phyloP scores from a whole-genome alignment of 2,797 vertebrate species.

The Acanthurus tractus region DNA sequence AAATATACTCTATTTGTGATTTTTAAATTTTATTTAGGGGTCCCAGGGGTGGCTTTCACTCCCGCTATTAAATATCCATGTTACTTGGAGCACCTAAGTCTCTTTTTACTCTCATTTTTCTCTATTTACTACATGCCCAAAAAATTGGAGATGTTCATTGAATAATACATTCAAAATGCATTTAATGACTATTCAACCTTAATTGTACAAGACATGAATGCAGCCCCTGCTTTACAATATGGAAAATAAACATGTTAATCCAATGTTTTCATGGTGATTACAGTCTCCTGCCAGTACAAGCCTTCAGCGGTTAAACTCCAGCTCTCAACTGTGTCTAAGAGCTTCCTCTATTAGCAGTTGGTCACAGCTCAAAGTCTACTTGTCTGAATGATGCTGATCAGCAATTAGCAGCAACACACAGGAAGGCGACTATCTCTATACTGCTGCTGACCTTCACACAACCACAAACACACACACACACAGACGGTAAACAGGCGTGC shows the following conservation, averaged over 20 bases:
- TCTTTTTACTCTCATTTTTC: too few relatives aligned
- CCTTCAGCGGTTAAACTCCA: slow-evolving; percentile 7
- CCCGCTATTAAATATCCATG: too few relatives aligned
- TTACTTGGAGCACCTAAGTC: too few relatives aligned
- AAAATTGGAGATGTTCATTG: neutral
- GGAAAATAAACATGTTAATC: neutral
- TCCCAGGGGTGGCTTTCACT: too few relatives aligned
- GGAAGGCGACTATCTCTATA: slow-evolving; percentile 30
- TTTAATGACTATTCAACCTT: slow-evolving; percentile 6
- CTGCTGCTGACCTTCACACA: slow-evolving; percentile 34
- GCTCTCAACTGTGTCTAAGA: slow-evolving; percentile 36
- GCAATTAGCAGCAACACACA: slow-evolving; percentile 54
- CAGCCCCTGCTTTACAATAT: slow-evolving; percentile 6
- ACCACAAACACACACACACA: slow-evolving; percentile 17
- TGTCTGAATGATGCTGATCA: slow-evolving; percentile 58
- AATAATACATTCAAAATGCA: slow-evolving; percentile 17
- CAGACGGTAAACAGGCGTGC: slow-evolving; percentile 31
- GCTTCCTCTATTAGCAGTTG: slow-evolving; percentile 52
- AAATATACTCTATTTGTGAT: too few relatives aligned
- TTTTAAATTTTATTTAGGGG: too few relatives aligned
- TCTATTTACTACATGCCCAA: neutral
- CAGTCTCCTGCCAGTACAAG: slow-evolving; percentile 6
- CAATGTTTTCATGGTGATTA: slow-evolving; percentile 20
- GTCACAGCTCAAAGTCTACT: slow-evolving; percentile 42
- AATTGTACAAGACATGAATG: slow-evolving; percentile 6